phyloP scores from a whole-genome alignment of 2,888 invertebrate genomes.

The Altica lythri region DNA sequence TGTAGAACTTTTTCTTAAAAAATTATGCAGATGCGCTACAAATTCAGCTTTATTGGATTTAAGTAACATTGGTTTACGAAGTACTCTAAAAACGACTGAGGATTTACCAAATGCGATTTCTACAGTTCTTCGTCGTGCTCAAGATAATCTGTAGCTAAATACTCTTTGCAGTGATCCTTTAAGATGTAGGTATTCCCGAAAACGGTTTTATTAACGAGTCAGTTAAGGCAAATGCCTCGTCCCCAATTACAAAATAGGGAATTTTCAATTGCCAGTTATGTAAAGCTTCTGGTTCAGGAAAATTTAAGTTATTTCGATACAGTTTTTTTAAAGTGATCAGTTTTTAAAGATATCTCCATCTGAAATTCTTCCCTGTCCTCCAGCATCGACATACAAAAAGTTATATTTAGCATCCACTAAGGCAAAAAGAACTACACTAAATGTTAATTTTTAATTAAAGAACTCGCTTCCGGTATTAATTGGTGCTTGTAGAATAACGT shows the following conservation, averaged over 20 bases:
- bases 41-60: conserved; percentile 34
- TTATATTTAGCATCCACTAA: conserved; percentile 52
- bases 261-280: conserved; percentile 26
- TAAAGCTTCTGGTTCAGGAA: conserved; percentile 28
- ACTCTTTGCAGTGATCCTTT: conserved; percentile 33
- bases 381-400: conserved; percentile 48
- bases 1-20: conserved; percentile 35
- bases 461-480: too few relatives aligned
- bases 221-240: conserved; percentile 41
- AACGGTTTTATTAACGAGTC: conserved; percentile 39
- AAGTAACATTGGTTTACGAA: conserved; percentile 39
- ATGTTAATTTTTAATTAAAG: too few relatives aligned
- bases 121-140: conserved; percentile 3
- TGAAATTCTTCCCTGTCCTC: conserved; percentile 45
- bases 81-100: conserved; percentile 36
- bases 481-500: too few relatives aligned
- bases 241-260: conserved; percentile 43
- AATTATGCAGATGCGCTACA: conserved; percentile 39
- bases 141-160: conserved; percentile 31
- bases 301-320: conserved; percentile 15
- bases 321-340: conserved; percentile 17
- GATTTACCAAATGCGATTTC: conserved; percentile 22
- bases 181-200: conserved; percentile 25
- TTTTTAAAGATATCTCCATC: conserved; percentile 45
- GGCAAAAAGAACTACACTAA: conserved; percentile 50